Conservation (phyloP, 53 echinoderm and acorn worm genomes). For the Holothuria leucospilota region DNA sequence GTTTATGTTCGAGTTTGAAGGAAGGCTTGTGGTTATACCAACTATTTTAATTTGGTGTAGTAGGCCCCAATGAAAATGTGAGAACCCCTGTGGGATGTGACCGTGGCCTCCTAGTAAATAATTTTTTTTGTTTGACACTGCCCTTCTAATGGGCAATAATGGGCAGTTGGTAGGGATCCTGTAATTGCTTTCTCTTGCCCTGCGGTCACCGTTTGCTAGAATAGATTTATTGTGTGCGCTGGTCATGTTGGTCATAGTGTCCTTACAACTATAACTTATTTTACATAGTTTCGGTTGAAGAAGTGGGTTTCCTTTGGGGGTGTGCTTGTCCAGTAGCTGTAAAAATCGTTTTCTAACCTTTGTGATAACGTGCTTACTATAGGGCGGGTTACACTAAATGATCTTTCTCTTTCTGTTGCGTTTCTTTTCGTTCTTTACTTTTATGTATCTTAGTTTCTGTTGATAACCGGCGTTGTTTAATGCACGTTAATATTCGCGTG, state of each 20-base stretch:
- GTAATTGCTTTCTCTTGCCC: background rate
- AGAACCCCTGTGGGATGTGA: background rate
- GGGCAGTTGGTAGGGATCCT: background rate
- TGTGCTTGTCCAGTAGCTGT: too few species aligned
- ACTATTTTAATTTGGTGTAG: background rate
- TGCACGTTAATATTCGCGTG: background rate
- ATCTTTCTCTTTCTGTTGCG: slow-evolving; percentile 27
- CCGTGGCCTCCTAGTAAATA: background rate
- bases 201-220: background rate
- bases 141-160: too few species aligned
- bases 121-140: background rate
- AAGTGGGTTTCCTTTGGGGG: background rate
- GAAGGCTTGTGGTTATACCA: background rate
- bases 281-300: background rate
- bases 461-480: background rate
- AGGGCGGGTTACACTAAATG: slow-evolving; percentile 23
- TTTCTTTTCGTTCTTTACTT: too few species aligned
- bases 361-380: too few species aligned
- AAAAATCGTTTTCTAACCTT: too few species aligned
- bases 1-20: background rate
- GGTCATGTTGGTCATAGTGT: slow-evolving; percentile 26
- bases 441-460: too few species aligned
- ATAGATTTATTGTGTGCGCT: slow-evolving; percentile 34
- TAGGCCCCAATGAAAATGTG: background rate
- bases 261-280: slow-evolving; percentile 40